phyloP scores from a whole-genome alignment of 2,797 vertebrate genomes.

The Mycteria americana region DNA sequence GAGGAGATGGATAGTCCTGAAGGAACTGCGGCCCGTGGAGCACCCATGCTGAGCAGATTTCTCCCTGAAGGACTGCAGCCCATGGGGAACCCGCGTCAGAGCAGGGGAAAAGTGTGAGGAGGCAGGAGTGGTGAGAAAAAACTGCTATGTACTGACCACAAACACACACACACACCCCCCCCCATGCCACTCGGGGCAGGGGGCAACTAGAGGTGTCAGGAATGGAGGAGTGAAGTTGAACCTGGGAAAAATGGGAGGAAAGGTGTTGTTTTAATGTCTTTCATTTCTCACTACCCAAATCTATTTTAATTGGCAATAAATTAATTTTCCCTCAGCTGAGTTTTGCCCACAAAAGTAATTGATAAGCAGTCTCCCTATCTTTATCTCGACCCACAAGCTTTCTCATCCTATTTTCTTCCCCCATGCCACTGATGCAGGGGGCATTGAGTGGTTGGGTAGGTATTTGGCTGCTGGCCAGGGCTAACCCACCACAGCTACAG shows the following conservation, averaged over 20 bases:
- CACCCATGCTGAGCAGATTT: background rate
- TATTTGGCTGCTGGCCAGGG: background rate
- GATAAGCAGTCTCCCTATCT: background rate
- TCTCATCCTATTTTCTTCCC: background rate
- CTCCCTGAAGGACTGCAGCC: background rate
- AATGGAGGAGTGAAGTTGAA: background rate
- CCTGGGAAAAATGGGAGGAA: background rate
- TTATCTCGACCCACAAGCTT: background rate
- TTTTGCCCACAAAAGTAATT: background rate
- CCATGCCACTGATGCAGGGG: background rate
- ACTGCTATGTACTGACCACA: background rate
- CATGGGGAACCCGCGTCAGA: background rate
- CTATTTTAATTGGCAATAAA: background rate
- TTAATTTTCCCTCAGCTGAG: background rate
- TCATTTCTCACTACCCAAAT: background rate
- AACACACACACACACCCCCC: background rate
- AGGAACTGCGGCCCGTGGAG: background rate
- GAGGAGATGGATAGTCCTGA: background rate
- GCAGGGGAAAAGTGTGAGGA: background rate
- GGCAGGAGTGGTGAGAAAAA: background rate
- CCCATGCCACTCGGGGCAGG: background rate
- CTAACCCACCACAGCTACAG: background rate
- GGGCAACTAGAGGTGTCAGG: background rate
- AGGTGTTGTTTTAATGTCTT: background rate
- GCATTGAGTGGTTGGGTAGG: background rate